phyloP scores from a whole-genome alignment of 2,113 vertebrate species.

The Riparia riparia region DNA sequence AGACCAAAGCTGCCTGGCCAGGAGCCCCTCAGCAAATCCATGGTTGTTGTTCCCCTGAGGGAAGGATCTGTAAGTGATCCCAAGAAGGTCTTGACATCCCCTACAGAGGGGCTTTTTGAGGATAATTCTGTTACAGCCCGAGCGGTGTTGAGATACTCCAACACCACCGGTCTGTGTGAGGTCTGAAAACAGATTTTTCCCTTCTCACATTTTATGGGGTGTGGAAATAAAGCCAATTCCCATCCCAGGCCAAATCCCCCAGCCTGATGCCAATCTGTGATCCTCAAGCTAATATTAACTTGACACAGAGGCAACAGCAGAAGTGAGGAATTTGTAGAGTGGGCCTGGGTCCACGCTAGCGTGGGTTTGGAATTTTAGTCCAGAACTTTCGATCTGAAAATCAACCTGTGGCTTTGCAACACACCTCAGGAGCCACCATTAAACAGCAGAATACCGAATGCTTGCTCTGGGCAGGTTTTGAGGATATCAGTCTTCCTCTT shows the following conservation, averaged over 20 bases:
- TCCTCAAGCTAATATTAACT: background rate
- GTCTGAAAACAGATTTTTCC: background rate
- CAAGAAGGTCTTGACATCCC: background rate
- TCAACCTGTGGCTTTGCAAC: background rate
- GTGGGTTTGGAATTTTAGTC: background rate
- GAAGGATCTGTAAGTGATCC: background rate
- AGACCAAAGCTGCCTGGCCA: background rate
- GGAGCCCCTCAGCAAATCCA: background rate
- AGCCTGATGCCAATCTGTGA: constrained; percentile 5
- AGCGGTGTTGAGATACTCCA: fast-evolving
- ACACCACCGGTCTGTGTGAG: background rate
- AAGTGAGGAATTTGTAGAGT: background rate
- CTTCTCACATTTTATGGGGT: constrained; percentile 7
- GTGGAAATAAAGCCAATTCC: constrained; percentile 20
- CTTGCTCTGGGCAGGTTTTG: background rate
- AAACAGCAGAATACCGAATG: background rate
- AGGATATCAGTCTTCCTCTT: background rate
- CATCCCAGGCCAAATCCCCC: background rate
- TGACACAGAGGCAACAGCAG: background rate
- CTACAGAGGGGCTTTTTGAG: background rate
- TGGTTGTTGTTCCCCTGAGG: background rate
- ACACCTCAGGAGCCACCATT: background rate
- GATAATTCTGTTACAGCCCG: background rate
- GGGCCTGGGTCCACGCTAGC: fast-evolving
- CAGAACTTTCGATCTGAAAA: background rate